A percentile compares a stretch with the other conserved stretches of the same genome.
phyloP scores from a whole-genome alignment of 2,888 invertebrate species.

The Eucera pruinosa region DNA sequence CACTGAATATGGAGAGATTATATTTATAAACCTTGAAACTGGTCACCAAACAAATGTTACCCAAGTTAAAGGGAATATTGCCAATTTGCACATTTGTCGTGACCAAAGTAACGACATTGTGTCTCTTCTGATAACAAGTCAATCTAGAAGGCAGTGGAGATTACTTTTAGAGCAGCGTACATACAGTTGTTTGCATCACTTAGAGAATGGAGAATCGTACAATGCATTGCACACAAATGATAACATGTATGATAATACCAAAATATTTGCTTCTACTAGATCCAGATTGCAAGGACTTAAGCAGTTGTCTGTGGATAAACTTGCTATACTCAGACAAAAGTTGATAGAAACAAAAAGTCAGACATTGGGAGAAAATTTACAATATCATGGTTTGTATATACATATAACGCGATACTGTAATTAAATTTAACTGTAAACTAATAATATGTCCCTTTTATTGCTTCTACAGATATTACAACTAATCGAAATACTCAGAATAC shows the following conservation, averaged over 20 bases:
- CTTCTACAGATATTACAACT: conserved; percentile 60
- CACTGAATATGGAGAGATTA: conserved; percentile 86
- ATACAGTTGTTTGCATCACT: conserved; percentile 85
- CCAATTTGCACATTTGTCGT: conserved; percentile 88
- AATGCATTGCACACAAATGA: conserved; percentile 32
- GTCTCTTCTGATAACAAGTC: conserved; percentile 89
- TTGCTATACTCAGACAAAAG: conserved; percentile 88
- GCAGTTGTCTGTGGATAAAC: conserved; percentile 89
- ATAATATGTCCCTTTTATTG: not conserved
- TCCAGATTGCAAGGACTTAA: conserved; percentile 88
- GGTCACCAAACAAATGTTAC: conserved; percentile 87
- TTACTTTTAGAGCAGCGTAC: conserved; percentile 92
- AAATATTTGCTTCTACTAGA: conserved; percentile 80
- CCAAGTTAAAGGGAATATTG: conserved; percentile 87
- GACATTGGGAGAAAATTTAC: conserved; percentile 67
- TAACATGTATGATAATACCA: conserved; percentile 74
- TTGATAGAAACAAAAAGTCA: conserved; percentile 86
- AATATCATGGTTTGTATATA: conserved; percentile 65
- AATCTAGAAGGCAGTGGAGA: conserved; percentile 92
- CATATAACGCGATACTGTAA: not conserved
- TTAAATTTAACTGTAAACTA: not conserved
- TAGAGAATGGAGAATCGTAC: conserved; percentile 63
- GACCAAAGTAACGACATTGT: conserved; percentile 88
- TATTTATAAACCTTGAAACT: conserved; percentile 90
- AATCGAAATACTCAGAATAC: conserved; percentile 57